Percentiles rank a stretch among this genome's conserved stretches.
These are phyloP conservation scores for Pyrochroa serraticornis DNA, from an alignment of 2,888 invertebrate species.

Conservation along the genomic window DNA sequence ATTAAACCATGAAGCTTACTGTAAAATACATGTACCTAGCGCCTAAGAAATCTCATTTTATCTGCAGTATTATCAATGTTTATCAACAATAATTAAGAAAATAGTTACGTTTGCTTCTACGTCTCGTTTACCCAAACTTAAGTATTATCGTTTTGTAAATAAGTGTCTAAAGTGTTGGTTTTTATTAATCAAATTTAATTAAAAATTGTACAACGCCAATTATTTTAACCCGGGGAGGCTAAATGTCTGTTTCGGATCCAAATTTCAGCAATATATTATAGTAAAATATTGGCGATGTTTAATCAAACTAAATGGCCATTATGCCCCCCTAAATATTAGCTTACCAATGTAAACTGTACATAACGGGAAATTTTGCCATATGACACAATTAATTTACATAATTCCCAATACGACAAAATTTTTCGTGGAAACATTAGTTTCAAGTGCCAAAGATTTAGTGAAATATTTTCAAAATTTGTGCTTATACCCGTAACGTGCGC, in stretches of 20 bases:
- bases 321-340: conserved; percentile 5
- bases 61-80: conserved; percentile 27
- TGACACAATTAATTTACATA: conserved; percentile 3
- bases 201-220: conserved; percentile 1
- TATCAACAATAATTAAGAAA: conserved; percentile 18
- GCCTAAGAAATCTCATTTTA: conserved; percentile 29
- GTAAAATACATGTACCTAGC: conserved; percentile 41
- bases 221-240: conserved; percentile 2
- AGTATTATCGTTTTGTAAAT: conserved; percentile 28
- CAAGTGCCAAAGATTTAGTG: conserved; percentile 34
- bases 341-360: conserved; percentile 22
- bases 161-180: conserved; percentile 27
- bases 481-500: not conserved
- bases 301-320: conserved; percentile 10
- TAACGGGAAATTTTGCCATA: conserved; percentile 26
- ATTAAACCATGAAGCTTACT: conserved; percentile 36
- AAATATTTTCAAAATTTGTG: conserved; percentile 16
- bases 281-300: too few relatives aligned
- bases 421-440: conserved; percentile 28
- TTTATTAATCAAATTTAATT: conserved; percentile 27
- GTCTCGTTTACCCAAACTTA: conserved; percentile 14
- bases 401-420: conserved; percentile 19
- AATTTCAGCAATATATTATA: too few relatives aligned
- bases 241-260: conserved; percentile 7
- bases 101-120: conserved; percentile 11